Evolutionary conservation across 2,888 invertebrate species (phyloP).

Genomic region (Pachydiplax longipennis): DNA sequence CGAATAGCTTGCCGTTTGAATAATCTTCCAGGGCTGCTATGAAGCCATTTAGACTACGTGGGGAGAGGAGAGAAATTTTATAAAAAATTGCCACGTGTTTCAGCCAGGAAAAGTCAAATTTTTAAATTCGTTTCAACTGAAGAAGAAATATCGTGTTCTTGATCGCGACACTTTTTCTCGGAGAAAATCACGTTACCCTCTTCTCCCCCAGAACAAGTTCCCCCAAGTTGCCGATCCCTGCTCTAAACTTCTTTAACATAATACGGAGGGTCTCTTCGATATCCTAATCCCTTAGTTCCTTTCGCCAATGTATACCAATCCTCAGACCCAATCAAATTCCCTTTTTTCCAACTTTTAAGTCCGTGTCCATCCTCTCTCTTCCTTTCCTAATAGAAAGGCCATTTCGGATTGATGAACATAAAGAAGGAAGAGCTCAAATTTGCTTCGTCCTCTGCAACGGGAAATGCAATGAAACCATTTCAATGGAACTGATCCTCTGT

Average conservation of each 20-base stretch:
- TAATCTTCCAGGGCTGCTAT: too few species aligned
- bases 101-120: too few species aligned
- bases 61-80: neutral
- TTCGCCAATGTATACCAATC: neutral
- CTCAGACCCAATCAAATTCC: neutral
- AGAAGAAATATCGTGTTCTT: too few species aligned
- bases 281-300: neutral
- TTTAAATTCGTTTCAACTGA: too few species aligned
- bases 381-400: too few species aligned
- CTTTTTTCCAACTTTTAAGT: neutral
- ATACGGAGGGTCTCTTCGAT: neutral
- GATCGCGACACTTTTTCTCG: neutral
- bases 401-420: too few species aligned
- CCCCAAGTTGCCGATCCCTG: neutral
- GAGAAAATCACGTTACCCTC: neutral
- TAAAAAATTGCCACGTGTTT: too few species aligned
- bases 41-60: too few species aligned
- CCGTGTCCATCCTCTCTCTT: neutral
- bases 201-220: neutral
- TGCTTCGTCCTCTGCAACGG: neutral
- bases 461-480: neutral
- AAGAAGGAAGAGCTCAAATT: neutral
- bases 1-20: too few species aligned
- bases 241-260: neutral
- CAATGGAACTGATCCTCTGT: neutral